Evolutionary conservation across 2,888 invertebrate species (phyloP).

Genomic region (Lithophane ornitopus): DNA sequence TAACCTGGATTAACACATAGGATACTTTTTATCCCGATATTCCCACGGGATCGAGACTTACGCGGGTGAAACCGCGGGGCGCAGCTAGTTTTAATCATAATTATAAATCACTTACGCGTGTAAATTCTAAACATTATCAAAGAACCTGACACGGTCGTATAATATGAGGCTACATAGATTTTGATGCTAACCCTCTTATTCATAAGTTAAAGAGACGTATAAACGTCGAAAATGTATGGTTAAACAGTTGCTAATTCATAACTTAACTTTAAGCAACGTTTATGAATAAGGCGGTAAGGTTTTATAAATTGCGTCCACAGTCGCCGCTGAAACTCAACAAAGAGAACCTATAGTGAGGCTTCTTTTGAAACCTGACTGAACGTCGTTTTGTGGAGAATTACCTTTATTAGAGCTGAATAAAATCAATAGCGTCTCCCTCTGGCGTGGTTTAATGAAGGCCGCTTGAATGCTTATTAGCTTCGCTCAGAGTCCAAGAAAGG

Average conservation of each 20-base stretch:
- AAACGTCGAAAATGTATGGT: too few species aligned
- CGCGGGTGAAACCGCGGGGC: too few species aligned
- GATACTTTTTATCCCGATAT: too few species aligned
- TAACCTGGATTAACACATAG: too few species aligned
- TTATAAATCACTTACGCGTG: background rate
- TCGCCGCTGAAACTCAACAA: conserved; percentile 72
- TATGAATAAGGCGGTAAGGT: too few species aligned
- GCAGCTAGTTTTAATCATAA: conserved; percentile 13
- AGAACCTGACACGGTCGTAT: background rate
- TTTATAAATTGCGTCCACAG: conserved; percentile 76
- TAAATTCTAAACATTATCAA: conserved; percentile 1
- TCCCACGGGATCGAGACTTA: too few species aligned
- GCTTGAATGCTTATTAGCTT: conserved; percentile 84
- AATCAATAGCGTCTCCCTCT: conserved; percentile 82
- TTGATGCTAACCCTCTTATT: too few species aligned
- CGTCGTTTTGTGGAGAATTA: conserved; percentile 79
- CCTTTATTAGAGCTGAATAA: conserved; percentile 84
- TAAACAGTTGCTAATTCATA: too few species aligned
- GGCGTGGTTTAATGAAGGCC: conserved; percentile 83
- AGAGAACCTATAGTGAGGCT: conserved; percentile 75
- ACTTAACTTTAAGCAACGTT: too few species aligned
- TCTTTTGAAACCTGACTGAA: conserved; percentile 78
- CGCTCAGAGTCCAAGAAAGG: conserved; percentile 79
- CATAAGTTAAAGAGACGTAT: too few species aligned
- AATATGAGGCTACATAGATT: conserved; percentile 67